Evolutionary conservation across 2,113 vertebrate genomes (phyloP), one percentile per base, ranked within the genome.

Genomic region (Aegypius monachus): DNA sequence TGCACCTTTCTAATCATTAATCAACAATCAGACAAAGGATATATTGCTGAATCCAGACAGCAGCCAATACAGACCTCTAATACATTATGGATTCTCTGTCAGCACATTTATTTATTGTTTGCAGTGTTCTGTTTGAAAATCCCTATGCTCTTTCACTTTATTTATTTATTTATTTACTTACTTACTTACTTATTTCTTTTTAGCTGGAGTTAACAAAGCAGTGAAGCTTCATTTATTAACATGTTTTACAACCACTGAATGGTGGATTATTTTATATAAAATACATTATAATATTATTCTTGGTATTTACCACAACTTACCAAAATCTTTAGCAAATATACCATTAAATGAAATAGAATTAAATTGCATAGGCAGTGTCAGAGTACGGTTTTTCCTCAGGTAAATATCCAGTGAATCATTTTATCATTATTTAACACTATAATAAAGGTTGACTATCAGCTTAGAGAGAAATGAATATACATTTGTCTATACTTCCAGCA

Each of bases 11-110:
- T 56, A 90, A 87, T 82, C 75, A 83, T 92, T 94, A 96, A 90
- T 95, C 84, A 95, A 95, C 82, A 89, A 81, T 94, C 89, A 83
- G 87, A 95, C 72, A 85, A 93, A 90, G 68, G 59, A 53, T 91
- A 62, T 90, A 94, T 70, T 87, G 79, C 87, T 86, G 36, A 87
- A 89, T 85, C 65, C 72, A 91, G 79, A 95, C 74, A 88, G 72
- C 89, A 96, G 82, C 88, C 92, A 93, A 67, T 92, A 88, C 80
- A 86, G 85, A 90, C 58, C 66, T 90, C 79, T 92, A 82, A 91
- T 83, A 91, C 50, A 78, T 90, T 94, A 95, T 89, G 47, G 94
- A 95, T 92, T 93, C 68, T 67, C 88, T 91, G 71, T 90, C 67
- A 85, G 83, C 16, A 77, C 27, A 62, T 79, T 74, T 91, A 73